Evolutionary conservation across 92 coral and sea anemone genomes (phyloP), one percentile per base, ranked within the genome.

Genomic region (Montipora capitata): DNA sequence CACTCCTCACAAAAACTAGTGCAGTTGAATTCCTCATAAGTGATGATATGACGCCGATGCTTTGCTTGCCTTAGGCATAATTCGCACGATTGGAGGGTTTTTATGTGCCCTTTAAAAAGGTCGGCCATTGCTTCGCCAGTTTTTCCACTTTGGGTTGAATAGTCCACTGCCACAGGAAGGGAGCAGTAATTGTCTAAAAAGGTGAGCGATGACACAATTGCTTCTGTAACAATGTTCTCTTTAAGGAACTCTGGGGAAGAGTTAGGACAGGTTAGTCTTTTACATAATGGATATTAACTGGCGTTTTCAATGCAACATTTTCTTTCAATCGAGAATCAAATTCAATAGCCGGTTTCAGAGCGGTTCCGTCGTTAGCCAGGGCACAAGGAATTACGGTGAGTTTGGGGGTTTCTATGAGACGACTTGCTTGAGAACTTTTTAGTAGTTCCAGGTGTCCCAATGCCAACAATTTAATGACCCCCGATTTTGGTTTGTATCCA

Each of bases 401-500:
- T n/a, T n/a, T n/a, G n/a, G n/a, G n/a, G n/a, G n/a, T n/a, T n/a
- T n/a, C n/a, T n/a, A n/a, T n/a, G n/a, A n/a, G n/a, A n/a, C n/a
- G n/a, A n/a, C n/a, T n/a, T n/a, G n/a, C n/a, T 82, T 92, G 56
- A 51, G 89, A 80, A 43, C 82, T 88, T 72, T 89, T 88, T 58
- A 74, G 73, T 15, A 80, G 91, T 58, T 79, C 81, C 20, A 87
- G 51, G 72, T 87, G 91, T 48, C 82, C 92, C 59, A 82, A 83
- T 0, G 92, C 74, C 42, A 73, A 68, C 43, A 89, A 88, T 72
- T 89, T 89, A 48, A 90, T 90, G 48, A 90, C 82, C 0, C 94
- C 94, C 4, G 94, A 90, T 11, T 90, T 87, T 15, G 92, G 92
- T 7, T 84, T 89, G 77, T 89, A 89, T 27, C 89, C 89, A 13